phyloP scores from a whole-genome alignment of 1,140 invertebrate genomes.

The Chironomus tepperi region DNA sequence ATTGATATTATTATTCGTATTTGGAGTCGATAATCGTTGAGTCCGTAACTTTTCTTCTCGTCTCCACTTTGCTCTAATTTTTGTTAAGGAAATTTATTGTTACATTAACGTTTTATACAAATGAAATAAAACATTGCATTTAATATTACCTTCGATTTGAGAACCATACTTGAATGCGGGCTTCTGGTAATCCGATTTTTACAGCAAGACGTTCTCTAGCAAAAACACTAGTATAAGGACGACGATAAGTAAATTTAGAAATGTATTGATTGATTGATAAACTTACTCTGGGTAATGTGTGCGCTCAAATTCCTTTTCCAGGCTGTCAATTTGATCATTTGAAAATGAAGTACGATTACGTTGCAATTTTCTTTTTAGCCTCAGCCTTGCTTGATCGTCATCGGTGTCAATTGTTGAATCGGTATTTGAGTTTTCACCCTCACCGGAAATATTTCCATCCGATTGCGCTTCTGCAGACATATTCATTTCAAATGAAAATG shows the following conservation, averaged over 20 bases:
- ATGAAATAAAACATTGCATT: too few species aligned
- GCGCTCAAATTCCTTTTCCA: conserved; percentile 92
- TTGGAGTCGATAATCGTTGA: conserved; percentile 46
- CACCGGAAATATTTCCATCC: conserved; percentile 60
- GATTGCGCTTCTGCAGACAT: conserved; percentile 43
- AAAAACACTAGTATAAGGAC: conserved; percentile 82
- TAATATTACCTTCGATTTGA: conserved; percentile 20
- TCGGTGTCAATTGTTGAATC: conserved; percentile 62
- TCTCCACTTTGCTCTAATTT: conserved; percentile 95
- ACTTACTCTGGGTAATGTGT: conserved; percentile 57
- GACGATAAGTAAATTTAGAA: background rate
- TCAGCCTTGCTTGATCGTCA: conserved; percentile 75
- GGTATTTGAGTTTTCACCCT: conserved; percentile 66
- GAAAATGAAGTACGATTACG: conserved; percentile 97
- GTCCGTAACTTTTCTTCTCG: conserved; percentile 94
- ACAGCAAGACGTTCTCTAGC: conserved; percentile 89
- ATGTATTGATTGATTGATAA: background rate
- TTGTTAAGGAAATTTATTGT: conserved; percentile 94
- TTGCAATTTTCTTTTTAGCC: conserved; percentile 94
- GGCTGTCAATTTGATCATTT: conserved; percentile 96
- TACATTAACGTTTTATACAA: too few species aligned
- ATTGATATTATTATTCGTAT: background rate
- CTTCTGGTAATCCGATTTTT: conserved; percentile 95
- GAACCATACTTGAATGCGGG: conserved; percentile 81
- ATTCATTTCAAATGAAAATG: background rate